Conservation (phyloP, 2,113 vertebrate species). For the Scopus umbretta region DNA sequence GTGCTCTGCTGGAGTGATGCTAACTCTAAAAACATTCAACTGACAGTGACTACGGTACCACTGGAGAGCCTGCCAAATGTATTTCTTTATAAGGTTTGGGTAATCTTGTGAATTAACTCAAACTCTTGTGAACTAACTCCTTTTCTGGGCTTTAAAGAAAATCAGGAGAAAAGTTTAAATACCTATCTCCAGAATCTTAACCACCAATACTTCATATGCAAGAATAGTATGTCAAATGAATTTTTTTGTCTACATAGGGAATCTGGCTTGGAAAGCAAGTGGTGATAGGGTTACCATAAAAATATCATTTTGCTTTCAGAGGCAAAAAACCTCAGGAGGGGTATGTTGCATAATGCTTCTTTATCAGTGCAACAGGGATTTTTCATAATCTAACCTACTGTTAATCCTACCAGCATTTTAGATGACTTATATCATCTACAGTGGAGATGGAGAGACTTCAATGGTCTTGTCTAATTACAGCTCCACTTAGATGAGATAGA, state of each 20-base stretch:
- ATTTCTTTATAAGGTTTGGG: not conserved
- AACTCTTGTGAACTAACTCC: not conserved
- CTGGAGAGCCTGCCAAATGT: not conserved
- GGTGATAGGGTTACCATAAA: not conserved
- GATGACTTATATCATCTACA: not conserved
- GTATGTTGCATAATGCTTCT: not conserved
- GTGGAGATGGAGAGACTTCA: not conserved
- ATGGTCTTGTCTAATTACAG: not conserved
- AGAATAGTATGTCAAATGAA: not conserved
- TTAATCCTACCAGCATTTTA: not conserved
- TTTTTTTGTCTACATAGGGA: not conserved
- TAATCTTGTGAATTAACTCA: not conserved
- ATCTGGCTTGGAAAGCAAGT: not conserved
- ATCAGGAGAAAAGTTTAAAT: not conserved
- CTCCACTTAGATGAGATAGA: not conserved
- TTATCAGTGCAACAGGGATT: not conserved
- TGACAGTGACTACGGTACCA: accelerated
- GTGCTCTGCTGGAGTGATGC: not conserved
- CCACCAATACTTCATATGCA: not conserved
- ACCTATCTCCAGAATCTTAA: not conserved
- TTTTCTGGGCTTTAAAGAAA: not conserved
- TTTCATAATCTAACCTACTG: not conserved
- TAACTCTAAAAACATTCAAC: not conserved
- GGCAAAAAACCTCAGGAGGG: not conserved
- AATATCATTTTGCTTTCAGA: not conserved